Evolutionary conservation across 1,140 invertebrate species (phyloP), one percentile per base, ranked within the genome.

Genomic region (Leguminivora glycinivorella): DNA sequence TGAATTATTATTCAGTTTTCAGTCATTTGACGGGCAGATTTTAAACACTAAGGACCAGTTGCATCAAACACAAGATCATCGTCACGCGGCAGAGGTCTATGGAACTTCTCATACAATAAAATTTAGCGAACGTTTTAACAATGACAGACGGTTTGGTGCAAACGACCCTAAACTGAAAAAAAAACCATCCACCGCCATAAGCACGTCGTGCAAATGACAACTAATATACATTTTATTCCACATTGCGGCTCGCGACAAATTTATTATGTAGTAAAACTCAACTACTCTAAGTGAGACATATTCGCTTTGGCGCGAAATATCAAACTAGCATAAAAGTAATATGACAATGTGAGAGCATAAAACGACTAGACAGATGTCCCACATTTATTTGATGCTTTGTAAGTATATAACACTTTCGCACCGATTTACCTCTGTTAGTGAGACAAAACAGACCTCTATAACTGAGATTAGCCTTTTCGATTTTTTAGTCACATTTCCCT

Each of bases 221-320:
- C 56, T 60, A 60, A 29, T 60, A 60, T 60, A 60, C 56, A 60
- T 60, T 60, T 60, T 60, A 60, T 60, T 26, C 56, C 56, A 60
- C 56, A 29, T 60, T 29, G 56, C 56, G 56, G 56, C 24, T 60
- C 10, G 24, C 56, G 9, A 10, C n/a, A 60, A 60, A 60, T 60
- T 60, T 60, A 60, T 60, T 0, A 60, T 26, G 56, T 60, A 60
- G 56, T 60, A 60, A 60, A 60, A 60, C 56, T 26, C 2, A 24
- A 10, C 56, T 60, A 60, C 56, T 26, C 24, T 60, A 60, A 60
- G 56, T 60, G 56, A 60, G 56, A 60, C 56, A 60, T 60, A 60
- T 60, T 25, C 56, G 56, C 56, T 60, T 60, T 60, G 56, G 56
- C 56, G 14, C 24, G 25, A 60, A 26, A 60, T 60, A 29, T 26